phyloP scores from a whole-genome alignment of 2,113 vertebrate genomes.

The Glaucomys volans region DNA sequence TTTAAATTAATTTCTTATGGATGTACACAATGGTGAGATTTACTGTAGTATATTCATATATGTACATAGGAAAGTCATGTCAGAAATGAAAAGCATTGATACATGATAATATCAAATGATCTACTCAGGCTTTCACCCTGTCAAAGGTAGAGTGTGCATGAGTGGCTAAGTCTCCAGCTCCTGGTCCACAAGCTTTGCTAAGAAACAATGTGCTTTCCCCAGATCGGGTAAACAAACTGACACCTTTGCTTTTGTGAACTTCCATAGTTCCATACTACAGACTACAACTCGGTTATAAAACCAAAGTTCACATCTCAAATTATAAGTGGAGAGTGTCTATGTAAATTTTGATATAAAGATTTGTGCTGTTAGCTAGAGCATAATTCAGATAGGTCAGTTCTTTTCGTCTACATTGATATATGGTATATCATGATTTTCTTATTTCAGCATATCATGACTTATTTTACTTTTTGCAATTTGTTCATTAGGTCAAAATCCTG shows the following conservation, averaged over 20 bases:
- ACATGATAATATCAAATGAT: neutral
- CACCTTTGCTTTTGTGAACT: conserved; percentile 8
- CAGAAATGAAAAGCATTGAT: conserved; percentile 4
- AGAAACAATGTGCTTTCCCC: neutral
- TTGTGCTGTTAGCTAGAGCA: neutral
- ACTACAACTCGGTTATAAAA: neutral
- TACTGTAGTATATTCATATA: too few species aligned
- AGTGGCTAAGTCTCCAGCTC: neutral
- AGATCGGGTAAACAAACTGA: neutral
- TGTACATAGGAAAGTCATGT: too few species aligned
- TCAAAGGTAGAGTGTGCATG: neutral
- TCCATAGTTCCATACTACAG: neutral
- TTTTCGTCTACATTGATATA: neutral
- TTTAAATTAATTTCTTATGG: too few species aligned
- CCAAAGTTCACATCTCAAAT: neutral
- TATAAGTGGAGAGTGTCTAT: neutral
- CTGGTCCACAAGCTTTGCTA: neutral
- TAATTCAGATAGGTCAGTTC: neutral
- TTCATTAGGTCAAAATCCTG: conserved; percentile 37
- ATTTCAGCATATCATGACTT: neutral
- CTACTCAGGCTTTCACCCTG: neutral
- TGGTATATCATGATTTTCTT: neutral
- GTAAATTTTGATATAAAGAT: neutral
- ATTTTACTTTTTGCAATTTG: conserved; percentile 23
- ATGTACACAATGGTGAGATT: too few species aligned